phyloP scores from a whole-genome alignment of 1,140 invertebrate genomes.

The Apis laboriosa region DNA sequence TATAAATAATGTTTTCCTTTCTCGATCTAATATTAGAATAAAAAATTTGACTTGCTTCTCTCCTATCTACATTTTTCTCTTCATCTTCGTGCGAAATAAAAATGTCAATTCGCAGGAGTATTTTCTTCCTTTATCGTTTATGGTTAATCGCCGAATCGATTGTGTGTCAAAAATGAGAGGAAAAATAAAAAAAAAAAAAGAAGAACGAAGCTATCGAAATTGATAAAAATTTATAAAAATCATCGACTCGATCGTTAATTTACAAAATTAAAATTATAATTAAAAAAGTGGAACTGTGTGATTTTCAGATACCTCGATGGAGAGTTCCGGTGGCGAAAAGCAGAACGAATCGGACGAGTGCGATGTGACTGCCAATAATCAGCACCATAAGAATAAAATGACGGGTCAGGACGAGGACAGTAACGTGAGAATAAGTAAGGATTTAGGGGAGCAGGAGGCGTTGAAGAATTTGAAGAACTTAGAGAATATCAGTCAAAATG shows the following conservation, averaged over 20 bases:
- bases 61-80: too few relatives aligned
- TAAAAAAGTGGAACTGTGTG: background rate
- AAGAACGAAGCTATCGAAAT: too few relatives aligned
- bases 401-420: conserved; percentile 43
- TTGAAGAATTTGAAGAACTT: conserved; percentile 60
- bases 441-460: conserved; percentile 13
- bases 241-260: too few relatives aligned
- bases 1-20: too few relatives aligned
- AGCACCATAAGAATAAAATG: conserved; percentile 34
- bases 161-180: too few relatives aligned
- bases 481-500: conserved; percentile 42
- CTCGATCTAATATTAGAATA: too few relatives aligned
- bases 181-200: too few relatives aligned
- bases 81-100: too few relatives aligned
- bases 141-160: too few relatives aligned
- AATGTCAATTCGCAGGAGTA: background rate
- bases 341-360: conserved; percentile 73
- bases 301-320: conserved; percentile 73
- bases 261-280: background rate
- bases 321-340: conserved; percentile 72
- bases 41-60: too few relatives aligned
- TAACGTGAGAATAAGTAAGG: conserved; percentile 35
- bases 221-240: too few relatives aligned
- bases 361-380: conserved; percentile 59
- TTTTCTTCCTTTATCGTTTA: too few relatives aligned